Percentiles rank a stretch among this genome's conserved stretches.
Evolutionary conservation across 2,888 invertebrate species (phyloP).

Genomic region (Nomada goodeniana): DNA sequence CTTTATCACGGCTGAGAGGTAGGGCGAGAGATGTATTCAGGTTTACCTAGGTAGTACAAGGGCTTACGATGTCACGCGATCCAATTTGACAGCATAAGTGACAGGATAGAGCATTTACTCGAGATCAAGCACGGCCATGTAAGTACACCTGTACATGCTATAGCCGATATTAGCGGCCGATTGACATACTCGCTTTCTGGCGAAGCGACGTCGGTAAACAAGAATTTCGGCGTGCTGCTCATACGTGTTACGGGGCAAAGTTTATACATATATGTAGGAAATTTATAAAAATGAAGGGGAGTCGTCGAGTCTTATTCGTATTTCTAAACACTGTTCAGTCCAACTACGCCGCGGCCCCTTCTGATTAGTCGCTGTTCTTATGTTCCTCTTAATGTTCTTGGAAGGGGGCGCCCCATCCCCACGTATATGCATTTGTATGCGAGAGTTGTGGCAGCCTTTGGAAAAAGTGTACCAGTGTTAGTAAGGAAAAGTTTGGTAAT

Average conservation of each 20-base stretch:
- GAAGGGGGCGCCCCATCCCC: too few species aligned
- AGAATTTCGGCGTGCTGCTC: conserved; percentile 20
- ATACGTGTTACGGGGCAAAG: background rate
- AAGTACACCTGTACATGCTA: conserved; percentile 43
- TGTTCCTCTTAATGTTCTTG: too few species aligned
- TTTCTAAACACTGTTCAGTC: too few species aligned
- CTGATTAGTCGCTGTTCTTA: too few species aligned
- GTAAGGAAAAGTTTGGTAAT: too few species aligned
- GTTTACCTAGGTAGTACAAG: conserved; percentile 63
- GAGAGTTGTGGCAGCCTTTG: too few species aligned
- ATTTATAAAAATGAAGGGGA: too few species aligned
- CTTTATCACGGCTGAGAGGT: conserved; percentile 59
- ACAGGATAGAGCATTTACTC: conserved; percentile 62
- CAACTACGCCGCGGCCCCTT: too few species aligned
- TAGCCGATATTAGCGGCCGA: conserved; percentile 52
- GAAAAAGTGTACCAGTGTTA: too few species aligned
- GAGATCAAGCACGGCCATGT: conserved; percentile 53
- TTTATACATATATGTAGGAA: too few species aligned
- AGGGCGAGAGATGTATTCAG: conserved; percentile 41
- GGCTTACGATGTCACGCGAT: conserved; percentile 57
- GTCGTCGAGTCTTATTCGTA: too few species aligned
- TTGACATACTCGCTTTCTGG: conserved; percentile 52
- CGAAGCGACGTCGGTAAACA: conserved; percentile 34
- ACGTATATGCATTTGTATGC: too few species aligned
- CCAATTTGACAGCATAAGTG: conserved; percentile 66